A percentile compares a stretch with the other conserved stretches of the same genome.
Evolutionary conservation across 2,113 vertebrate genomes (phyloP).

Genomic region (Notarius lentiginosus): DNA sequence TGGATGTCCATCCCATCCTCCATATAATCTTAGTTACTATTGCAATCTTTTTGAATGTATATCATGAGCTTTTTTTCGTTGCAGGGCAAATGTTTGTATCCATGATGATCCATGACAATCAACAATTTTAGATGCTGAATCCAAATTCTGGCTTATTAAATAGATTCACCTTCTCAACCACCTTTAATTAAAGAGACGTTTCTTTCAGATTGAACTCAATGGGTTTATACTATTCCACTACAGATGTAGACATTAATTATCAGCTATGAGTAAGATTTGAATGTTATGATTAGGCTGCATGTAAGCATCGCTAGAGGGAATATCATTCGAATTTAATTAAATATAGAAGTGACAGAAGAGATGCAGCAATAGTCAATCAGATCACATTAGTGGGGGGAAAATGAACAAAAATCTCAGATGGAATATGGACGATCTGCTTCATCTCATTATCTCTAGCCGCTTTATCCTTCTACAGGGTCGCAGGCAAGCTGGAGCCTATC

Average conservation of each 20-base stretch:
- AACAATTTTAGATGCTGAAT: neutral
- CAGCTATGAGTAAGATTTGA: neutral
- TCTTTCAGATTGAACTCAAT: neutral
- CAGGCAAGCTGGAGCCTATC: too few relatives aligned
- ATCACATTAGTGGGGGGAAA: neutral
- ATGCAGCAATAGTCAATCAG: neutral
- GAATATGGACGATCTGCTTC: neutral
- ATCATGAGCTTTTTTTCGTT: too few relatives aligned
- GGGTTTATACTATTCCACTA: neutral
- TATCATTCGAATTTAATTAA: neutral
- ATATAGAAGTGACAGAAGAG: neutral
- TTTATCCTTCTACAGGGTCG: too few relatives aligned
- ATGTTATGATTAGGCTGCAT: neutral
- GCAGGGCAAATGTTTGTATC: neutral
- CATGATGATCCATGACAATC: neutral
- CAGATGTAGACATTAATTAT: neutral
- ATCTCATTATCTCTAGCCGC: too few relatives aligned
- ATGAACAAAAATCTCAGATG: neutral
- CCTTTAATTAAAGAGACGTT: neutral
- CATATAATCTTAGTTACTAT: too few relatives aligned
- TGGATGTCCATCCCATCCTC: neutral
- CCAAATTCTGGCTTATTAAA: neutral
- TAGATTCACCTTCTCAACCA: neutral
- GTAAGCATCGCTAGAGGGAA: neutral
- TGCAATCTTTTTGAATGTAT: too few relatives aligned